These are phyloP conservation scores for Heterodera carotae DNA, from an alignment of 1,140 invertebrate genomes.

Conservation along the genomic window DNA sequence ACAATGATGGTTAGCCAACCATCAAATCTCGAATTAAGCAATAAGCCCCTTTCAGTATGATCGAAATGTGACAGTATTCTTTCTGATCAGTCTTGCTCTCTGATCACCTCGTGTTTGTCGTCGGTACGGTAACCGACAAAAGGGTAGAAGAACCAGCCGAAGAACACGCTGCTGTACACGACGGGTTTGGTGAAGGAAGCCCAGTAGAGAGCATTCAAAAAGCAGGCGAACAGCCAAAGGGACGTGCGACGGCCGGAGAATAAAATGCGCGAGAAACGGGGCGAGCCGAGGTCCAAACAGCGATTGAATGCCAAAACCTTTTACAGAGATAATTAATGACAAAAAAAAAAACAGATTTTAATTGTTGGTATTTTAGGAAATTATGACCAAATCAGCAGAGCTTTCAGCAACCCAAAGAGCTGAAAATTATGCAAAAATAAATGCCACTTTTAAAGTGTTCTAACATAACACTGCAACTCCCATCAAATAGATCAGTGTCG, in stretches of 20 bases:
- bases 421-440: background rate
- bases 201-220: constrained; percentile 14
- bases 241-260: too few species aligned
- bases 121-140: constrained; percentile 18
- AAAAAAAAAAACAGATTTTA: background rate
- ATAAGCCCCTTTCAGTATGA: too few species aligned
- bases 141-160: too few species aligned
- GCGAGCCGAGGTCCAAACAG: constrained; percentile 4
- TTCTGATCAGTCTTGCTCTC: background rate
- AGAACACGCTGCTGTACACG: constrained; percentile 32
- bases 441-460: background rate
- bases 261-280: background rate
- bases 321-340: background rate
- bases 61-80: too few species aligned
- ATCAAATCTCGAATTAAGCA: too few species aligned
- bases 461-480: background rate
- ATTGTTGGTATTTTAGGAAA: background rate
- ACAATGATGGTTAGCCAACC: too few species aligned
- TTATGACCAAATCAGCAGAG: constrained; percentile 17
- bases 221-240: constrained; percentile 6
- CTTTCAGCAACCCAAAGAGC: constrained; percentile 14
- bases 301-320: too few species aligned
- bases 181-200: constrained; percentile 17
- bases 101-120: constrained; percentile 7
- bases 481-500: constrained; percentile 18